These are phyloP conservation scores for Prunella fulvescens DNA, from an alignment of 2,113 vertebrate genomes.

Conservation along the genomic window DNA sequence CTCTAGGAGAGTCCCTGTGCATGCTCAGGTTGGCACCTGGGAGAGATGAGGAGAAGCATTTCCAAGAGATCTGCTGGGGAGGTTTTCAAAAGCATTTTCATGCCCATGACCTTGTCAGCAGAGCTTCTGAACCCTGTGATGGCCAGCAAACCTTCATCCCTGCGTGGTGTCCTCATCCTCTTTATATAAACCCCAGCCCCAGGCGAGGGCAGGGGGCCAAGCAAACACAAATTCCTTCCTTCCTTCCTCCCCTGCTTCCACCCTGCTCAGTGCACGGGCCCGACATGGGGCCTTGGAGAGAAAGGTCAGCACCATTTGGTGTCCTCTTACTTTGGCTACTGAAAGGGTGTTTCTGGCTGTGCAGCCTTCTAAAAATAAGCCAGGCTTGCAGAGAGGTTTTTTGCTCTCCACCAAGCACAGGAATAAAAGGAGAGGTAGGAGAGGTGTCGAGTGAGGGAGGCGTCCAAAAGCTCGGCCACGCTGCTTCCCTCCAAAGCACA, in stretches of 20 bases:
- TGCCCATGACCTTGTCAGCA: not conserved
- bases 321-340: slow-evolving; percentile 53
- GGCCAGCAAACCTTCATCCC: not conserved
- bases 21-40: not conserved
- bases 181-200: slow-evolving; percentile 31
- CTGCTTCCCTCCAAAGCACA: not conserved
- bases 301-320: slow-evolving; percentile 65
- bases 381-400: not conserved
- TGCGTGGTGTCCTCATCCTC: not conserved
- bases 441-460: not conserved
- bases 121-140: not conserved
- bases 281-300: slow-evolving; percentile 14
- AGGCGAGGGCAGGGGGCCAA: slow-evolving; percentile 7
- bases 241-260: slow-evolving; percentile 22
- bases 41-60: not conserved
- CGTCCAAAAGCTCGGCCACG: not conserved
- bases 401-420: not conserved
- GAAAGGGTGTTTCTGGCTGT: slow-evolving; percentile 42
- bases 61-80: not conserved
- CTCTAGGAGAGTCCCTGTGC: not conserved
- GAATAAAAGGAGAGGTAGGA: not conserved
- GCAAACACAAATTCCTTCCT: not conserved
- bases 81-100: not conserved
- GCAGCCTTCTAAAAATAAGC: slow-evolving; percentile 56
- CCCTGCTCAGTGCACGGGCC: not conserved